Conservation (phyloP, 2,113 vertebrate genomes). For the Aphyosemion australe region DNA sequence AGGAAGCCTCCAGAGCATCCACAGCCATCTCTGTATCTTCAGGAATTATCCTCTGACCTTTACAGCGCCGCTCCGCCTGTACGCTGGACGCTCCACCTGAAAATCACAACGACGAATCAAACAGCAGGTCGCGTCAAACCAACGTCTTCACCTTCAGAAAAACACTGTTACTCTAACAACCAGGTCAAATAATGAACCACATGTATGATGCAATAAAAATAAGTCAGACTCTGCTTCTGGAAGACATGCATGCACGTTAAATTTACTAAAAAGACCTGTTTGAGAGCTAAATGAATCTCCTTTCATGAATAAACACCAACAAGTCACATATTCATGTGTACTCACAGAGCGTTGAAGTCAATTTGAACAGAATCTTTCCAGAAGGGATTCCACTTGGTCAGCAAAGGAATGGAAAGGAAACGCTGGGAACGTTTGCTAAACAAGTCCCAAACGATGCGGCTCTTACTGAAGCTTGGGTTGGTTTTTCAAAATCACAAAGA, state of each 20-base stretch:
- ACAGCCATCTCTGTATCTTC: slow-evolving; percentile 41
- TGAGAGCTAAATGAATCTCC: neutral
- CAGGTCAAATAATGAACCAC: no score
- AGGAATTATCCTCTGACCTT: slow-evolving; percentile 1
- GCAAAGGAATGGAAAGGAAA: slow-evolving; percentile 34
- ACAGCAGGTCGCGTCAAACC: neutral
- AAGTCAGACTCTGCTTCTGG: neutral
- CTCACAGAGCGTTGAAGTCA: slow-evolving; percentile 61
- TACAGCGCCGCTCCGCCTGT: slow-evolving; percentile 12
- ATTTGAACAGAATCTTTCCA: no score
- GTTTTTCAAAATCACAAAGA: no score
- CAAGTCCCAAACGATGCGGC: no score
- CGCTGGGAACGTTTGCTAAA: no score
- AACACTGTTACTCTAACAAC: neutral
- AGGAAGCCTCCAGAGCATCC: slow-evolving; percentile 37
- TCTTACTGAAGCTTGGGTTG: no score
- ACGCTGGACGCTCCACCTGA: slow-evolving; percentile 28
- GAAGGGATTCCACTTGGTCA: slow-evolving; percentile 55
- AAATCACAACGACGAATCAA: slow-evolving; percentile 22
- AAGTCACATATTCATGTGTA: slow-evolving; percentile 25
- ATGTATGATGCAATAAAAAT: neutral
- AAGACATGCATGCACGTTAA: neutral
- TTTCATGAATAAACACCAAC: slow-evolving; percentile 4
- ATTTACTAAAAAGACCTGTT: neutral
- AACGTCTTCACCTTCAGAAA: no score